Base-by-base conservation (phyloP, 92 coral and sea anemone species). In the Virgularia gustaviana region DNA sequence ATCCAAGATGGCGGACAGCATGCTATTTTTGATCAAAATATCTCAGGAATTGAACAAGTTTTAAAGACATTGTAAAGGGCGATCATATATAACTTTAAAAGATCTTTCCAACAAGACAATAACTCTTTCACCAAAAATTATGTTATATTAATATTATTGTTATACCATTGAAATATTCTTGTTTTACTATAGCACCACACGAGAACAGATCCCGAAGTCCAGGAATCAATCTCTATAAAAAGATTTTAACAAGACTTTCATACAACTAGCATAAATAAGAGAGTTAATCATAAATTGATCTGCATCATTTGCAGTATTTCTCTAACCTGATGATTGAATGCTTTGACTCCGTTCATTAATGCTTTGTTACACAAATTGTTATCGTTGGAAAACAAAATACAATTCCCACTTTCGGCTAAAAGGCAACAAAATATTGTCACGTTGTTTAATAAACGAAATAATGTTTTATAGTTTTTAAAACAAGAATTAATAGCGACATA, bases 341-440 rank as follows among this genome's bases (percentile, higher is more conserved):
- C 99, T 51, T 79, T 89, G 23, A 94, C 67, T 10, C 99, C 99
- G 85, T 94, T 94, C 29, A 94, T 83, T 36, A 94, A 79, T 16
- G 99, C 99, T 56, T 94, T 94, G 82, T 82, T 94, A 65, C 99
- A 89, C 52, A 94, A 81, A 74, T 94, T 94, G 55, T 73, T 84
- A 64, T 94, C 99, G 74, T 94, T 94, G 18, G 99, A 87, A 65
- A 94, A 89, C 64, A 94, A 75, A 9, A 94, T 85, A 8, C 94
- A 80, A 63, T 83, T 81, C 32, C 99, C 99, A 77, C 79, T 83
- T 16, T 82, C 76, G 70, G 96, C 99, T 94, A 55, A 1, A 67
- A 54, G 20, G 22, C 54, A 3, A 34, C 19, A 4, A 44, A 60
- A 60, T 13, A n/a, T n/a, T n/a, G n/a, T n/a, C n/a, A n/a, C 7